Conservation (phyloP, 2,888 invertebrate genomes). For the Thereva nobilitata region DNA sequence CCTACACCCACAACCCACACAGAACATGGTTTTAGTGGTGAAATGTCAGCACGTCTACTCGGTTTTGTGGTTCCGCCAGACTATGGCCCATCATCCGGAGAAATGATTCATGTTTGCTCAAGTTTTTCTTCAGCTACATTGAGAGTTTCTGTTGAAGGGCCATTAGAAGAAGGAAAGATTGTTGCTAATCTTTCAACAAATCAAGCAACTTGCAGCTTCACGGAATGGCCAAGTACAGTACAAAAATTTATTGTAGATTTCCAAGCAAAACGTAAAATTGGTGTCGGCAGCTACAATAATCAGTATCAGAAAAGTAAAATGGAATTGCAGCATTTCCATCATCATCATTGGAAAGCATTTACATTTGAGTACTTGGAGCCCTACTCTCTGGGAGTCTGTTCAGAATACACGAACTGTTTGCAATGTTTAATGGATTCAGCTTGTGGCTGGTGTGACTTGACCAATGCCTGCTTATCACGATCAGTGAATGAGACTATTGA, state of each 20-base stretch:
- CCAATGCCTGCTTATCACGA: conserved; percentile 71
- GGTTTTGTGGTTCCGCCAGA: conserved; percentile 83
- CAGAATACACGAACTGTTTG: conserved; percentile 79
- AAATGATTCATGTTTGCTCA: conserved; percentile 76
- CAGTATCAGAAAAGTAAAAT: conserved; percentile 77
- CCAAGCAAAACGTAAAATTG: conserved; percentile 65
- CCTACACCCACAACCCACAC: conserved; percentile 71
- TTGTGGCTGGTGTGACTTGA: conserved; percentile 90
- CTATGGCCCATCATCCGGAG: conserved; percentile 66
- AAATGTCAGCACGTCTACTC: conserved; percentile 73
- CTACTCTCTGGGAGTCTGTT: conserved; percentile 78
- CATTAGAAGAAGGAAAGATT: conserved; percentile 57
- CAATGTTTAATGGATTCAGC: conserved; percentile 85
- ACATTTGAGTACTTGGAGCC: conserved; percentile 90
- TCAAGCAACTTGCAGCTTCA: conserved; percentile 70
- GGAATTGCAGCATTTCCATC: conserved; percentile 76
- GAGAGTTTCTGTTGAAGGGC: conserved; percentile 59
- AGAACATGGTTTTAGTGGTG: conserved; percentile 71
- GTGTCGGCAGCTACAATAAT: conserved; percentile 62
- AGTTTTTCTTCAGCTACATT: conserved; percentile 76
- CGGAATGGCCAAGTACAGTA: conserved; percentile 68
- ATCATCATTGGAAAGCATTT: conserved; percentile 79
- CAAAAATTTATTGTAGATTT: conserved; percentile 71
- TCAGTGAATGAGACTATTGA: conserved; percentile 68
- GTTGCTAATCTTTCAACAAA: conserved; percentile 70